phyloP scores from a whole-genome alignment of 2,797 vertebrate genomes.

The Enteromius trimaculatus region DNA sequence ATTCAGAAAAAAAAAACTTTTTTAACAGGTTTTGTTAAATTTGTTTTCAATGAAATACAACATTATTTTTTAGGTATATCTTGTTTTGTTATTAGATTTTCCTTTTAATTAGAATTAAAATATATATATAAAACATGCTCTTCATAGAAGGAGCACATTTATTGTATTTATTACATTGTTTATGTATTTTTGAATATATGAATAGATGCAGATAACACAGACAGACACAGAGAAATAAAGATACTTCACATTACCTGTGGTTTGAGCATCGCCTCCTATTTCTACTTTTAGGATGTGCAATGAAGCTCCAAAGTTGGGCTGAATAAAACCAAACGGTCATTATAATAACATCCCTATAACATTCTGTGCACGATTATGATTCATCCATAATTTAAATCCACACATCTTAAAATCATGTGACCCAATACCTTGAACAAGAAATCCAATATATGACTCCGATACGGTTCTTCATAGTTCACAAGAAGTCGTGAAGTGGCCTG shows the following conservation, averaged over 20 bases:
- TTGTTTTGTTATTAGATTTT: neutral
- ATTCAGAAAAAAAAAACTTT: too few relatives aligned
- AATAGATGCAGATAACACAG: neutral
- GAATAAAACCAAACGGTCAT: constrained; percentile 35
- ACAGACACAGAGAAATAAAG: neutral
- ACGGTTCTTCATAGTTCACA: constrained; percentile 91
- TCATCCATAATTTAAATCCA: neutral
- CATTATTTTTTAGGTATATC: neutral
- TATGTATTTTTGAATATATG: neutral
- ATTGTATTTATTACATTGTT: neutral
- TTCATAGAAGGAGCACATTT: neutral
- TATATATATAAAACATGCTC: neutral
- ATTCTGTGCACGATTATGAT: neutral
- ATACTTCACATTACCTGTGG: constrained; percentile 82
- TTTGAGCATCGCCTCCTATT: constrained; percentile 95
- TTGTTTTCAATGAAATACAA: neutral
- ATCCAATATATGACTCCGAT: constrained; percentile 90
- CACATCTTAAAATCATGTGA: neutral
- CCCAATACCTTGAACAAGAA: constrained; percentile 90
- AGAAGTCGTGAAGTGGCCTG: constrained; percentile 95
- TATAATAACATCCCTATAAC: neutral
- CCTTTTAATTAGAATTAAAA: neutral
- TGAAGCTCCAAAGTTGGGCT: constrained; percentile 95
- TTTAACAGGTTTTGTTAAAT: neutral
- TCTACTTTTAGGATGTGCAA: constrained; percentile 98